Evolutionary conservation across 2,797 vertebrate species (phyloP), one percentile per base, ranked within the genome.

Genomic region (Merluccius polli): DNA sequence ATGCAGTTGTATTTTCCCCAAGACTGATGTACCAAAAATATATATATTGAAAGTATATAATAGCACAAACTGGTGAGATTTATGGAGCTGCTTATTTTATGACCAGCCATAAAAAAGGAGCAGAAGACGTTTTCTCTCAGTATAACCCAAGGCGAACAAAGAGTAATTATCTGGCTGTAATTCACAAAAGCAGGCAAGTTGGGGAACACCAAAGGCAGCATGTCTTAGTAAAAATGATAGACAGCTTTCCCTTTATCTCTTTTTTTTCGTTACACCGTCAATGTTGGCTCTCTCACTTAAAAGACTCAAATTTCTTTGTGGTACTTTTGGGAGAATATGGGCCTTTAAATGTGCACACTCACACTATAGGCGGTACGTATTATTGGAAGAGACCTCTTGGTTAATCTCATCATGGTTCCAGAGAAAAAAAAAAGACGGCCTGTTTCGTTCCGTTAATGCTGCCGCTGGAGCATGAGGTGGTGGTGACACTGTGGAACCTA

Each of bases 401-500:
- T 92, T 91, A 87, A 91, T 91, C 87, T 92, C 73, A 90, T 92
- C 79, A 86, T 85, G 88, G 85, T 90, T 88, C 87, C 85, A 81
- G 84, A 89, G 84, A 83, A 81, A 82, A 38, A 80, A 13, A 82
- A 87, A 76, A 88, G 15, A 30, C 2, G 27, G 13, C 13, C 15
- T 30, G 13, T 16, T 69, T 87, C 75, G 80, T 85, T 78, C 82
- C 75, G 81, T 77, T 77, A 74, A 35, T 73, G 83, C 80, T 82
- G 77, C 79, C 80, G 82, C 81, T 82, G 82, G 79, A 87, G 81
- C 79, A 65, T 27, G 24, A 65, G 59, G 59, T 13, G 24, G 59
- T 27, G 59, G 59, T 27, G 59, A 65, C 59, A 27, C 59, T 59
- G n/a, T 4, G 24, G 59, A 65, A 12, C 59, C n/a, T 27, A 65